Evolutionary conservation across 2,113 vertebrate genomes (phyloP).

Genomic region (Oreotragus oreotragus): DNA sequence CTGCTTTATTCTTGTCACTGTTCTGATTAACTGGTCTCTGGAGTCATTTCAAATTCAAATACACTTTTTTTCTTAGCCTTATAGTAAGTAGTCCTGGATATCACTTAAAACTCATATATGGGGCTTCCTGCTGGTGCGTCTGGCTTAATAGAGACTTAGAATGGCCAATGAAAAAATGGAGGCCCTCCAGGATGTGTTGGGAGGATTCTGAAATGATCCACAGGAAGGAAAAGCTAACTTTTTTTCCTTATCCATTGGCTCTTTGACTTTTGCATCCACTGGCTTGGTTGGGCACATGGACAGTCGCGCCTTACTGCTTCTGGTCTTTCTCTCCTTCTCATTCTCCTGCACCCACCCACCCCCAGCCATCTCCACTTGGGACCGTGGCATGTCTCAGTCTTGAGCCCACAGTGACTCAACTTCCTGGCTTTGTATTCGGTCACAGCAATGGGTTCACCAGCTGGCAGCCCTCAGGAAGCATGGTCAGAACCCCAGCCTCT

Average conservation of each 20-base stretch:
- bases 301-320: too few relatives aligned
- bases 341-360: not conserved
- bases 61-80: conserved; percentile 11
- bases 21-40: conserved; percentile 26
- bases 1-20: conserved; percentile 14
- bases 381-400: not conserved
- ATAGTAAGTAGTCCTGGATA: not conserved
- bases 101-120: not conserved
- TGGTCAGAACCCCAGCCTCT: not conserved
- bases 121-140: not conserved
- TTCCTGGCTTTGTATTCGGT: not conserved
- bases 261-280: not conserved
- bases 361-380: not conserved
- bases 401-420: conserved; percentile 1
- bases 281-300: not conserved
- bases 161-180: not conserved
- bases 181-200: not conserved
- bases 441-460: not conserved
- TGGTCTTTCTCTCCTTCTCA: not conserved
- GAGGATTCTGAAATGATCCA: not conserved
- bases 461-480: not conserved
- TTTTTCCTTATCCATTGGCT: not conserved
- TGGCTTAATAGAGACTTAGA: not conserved
- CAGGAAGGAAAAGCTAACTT: not conserved
- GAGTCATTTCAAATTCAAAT: conserved; percentile 35